These are phyloP conservation scores for Clarias fuscus DNA, from an alignment of 2,797 vertebrate genomes.

Conservation along the genomic window DNA sequence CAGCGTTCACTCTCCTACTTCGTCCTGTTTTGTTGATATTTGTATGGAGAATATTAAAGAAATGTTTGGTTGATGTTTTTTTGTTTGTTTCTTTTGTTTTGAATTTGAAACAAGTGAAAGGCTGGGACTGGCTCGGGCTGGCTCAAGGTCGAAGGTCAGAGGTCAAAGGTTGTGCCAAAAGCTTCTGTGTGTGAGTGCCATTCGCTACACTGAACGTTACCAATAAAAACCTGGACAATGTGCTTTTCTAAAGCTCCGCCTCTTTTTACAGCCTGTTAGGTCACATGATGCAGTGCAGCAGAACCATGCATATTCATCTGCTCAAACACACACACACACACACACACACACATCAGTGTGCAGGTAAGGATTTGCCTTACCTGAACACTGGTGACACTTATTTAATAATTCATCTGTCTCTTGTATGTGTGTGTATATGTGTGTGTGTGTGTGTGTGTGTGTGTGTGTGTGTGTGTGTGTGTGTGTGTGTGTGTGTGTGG, in stretches of 20 bases:
- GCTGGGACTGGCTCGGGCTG: slow-evolving; percentile 6
- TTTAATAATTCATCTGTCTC: neutral
- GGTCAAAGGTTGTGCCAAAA: slow-evolving; percentile 56
- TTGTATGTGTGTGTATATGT: neutral
- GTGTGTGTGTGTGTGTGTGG: neutral
- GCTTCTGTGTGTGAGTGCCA: slow-evolving; percentile 57
- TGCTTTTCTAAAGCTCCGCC: slow-evolving; percentile 51
- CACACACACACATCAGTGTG: neutral
- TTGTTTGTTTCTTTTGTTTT: slow-evolving; percentile 24
- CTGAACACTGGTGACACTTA: neutral
- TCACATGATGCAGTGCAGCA: slow-evolving; percentile 17
- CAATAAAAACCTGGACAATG: slow-evolving; percentile 58
- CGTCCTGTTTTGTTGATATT: slow-evolving; percentile 41
- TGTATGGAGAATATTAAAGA: slow-evolving; percentile 43
- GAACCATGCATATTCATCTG: neutral
- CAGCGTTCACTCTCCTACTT: slow-evolving; percentile 26
- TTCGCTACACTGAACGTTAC: slow-evolving; percentile 55
- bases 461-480: neutral
- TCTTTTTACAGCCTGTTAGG: slow-evolving; percentile 22
- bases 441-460: neutral
- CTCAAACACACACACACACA: slow-evolving; percentile 10
- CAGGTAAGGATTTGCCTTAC: neutral
- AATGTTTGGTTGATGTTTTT: slow-evolving; percentile 14
- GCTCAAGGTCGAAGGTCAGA: slow-evolving; percentile 34
- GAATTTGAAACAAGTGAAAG: slow-evolving; percentile 17